phyloP scores from a whole-genome alignment of 2,113 vertebrate genomes.

The Caretta caretta region DNA sequence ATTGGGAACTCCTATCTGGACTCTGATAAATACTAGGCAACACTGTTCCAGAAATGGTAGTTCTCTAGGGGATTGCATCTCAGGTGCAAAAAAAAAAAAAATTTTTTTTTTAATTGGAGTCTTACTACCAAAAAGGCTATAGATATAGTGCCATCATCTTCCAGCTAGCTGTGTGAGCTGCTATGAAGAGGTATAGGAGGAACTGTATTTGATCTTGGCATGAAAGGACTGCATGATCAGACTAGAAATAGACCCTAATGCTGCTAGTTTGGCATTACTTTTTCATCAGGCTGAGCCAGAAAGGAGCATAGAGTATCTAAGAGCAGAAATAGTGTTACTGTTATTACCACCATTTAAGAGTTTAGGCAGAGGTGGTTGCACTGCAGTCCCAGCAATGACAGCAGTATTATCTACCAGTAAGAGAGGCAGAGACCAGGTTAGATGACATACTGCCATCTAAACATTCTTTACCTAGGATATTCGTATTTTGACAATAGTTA shows the following conservation, averaged over 20 bases:
- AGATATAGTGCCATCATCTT: not conserved
- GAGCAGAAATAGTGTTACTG: not conserved
- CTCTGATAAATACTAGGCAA: not conserved
- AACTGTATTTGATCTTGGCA: not conserved
- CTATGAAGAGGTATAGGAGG: not conserved
- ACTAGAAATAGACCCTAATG: not conserved
- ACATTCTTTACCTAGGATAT: constrained; percentile 11
- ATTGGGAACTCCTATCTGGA: not conserved
- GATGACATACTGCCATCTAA: not conserved
- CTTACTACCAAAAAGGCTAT: not conserved
- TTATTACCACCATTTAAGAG: not conserved
- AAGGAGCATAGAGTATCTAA: not conserved
- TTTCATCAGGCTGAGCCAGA: not conserved
- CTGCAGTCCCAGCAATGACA: not conserved
- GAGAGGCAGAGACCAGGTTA: not conserved
- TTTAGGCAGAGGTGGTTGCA: not conserved
- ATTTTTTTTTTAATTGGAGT: not conserved
- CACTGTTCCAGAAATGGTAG: not conserved
- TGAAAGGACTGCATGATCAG: not conserved
- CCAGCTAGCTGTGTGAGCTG: not conserved
- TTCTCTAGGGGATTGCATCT: not conserved
- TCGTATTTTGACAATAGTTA: not conserved
- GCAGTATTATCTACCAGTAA: not conserved
- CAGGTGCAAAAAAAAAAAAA: not conserved
- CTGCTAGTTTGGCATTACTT: not conserved